Conservation (phyloP, 2,888 invertebrate genomes). For the Shargacucullia verbasci region DNA sequence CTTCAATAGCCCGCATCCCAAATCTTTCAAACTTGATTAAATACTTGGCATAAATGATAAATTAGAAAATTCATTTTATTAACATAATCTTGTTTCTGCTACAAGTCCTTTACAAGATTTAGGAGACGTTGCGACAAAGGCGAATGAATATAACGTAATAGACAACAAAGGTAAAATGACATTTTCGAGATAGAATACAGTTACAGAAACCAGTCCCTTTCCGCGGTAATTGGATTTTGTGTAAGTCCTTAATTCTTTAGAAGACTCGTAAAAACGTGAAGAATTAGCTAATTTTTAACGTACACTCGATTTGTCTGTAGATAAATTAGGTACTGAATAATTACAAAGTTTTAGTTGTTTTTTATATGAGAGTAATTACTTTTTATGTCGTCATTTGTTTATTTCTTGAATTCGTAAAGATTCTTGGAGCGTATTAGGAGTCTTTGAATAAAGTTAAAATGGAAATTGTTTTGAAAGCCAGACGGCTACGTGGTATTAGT, state of each 20-base stretch:
- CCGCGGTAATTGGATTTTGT: slow-evolving; percentile 48
- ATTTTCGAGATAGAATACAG: slow-evolving; percentile 46
- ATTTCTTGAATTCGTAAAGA: slow-evolving; percentile 14
- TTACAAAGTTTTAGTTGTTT: slow-evolving; percentile 29
- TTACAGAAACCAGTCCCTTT: slow-evolving; percentile 43
- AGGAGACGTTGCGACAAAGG: slow-evolving; percentile 51
- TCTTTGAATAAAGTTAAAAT: slow-evolving; percentile 19
- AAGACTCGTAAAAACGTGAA: slow-evolving; percentile 28
- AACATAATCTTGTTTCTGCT: slow-evolving; percentile 38
- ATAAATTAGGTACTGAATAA: slow-evolving; percentile 40
- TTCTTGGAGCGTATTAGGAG: slow-evolving; percentile 20
- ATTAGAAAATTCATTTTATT: slow-evolving; percentile 41
- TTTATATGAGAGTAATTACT: slow-evolving; percentile 22
- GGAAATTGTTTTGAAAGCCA: slow-evolving; percentile 5
- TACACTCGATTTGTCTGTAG: slow-evolving; percentile 16
- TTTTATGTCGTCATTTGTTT: slow-evolving; percentile 31
- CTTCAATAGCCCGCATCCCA: slow-evolving; percentile 24
- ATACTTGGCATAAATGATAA: slow-evolving; percentile 43
- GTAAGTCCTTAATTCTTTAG: slow-evolving; percentile 32
- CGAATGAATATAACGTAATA: slow-evolving; percentile 64
- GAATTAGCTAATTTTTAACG: slow-evolving; percentile 28
- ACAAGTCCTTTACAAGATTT: slow-evolving; percentile 45
- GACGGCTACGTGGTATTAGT: neutral
- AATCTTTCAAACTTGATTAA: slow-evolving; percentile 42
- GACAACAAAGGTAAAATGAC: slow-evolving; percentile 60